Evolutionary conservation across 92 coral and sea anemone genomes (phyloP), one percentile per base, ranked within the genome.

Genomic region (Heliopora coerulea): DNA sequence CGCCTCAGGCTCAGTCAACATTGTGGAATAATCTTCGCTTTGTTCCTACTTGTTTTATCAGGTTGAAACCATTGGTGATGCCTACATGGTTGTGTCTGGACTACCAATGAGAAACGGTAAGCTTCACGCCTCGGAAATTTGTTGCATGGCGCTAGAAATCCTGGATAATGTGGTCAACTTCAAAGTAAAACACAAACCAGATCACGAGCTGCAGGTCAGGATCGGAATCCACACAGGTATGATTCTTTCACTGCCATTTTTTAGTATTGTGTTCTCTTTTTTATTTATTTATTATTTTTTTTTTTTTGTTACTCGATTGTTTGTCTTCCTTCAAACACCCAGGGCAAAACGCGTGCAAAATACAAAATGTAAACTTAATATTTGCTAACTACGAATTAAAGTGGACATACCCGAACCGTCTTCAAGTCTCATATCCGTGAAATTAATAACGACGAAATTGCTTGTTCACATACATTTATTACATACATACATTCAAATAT

Each of bases 21-120:
- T n/a, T n/a, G n/a, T 31, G 12, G 11, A 56, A 13, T 56, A 14
- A 0, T 14, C 0, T 27, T 28, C 42, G 15, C 46, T 12, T 26
- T 37, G 9, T 28, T 10, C 6, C 12, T 25, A 21, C 44, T 30
- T n/a, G 21, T 28, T 54, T 49, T 39, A 44, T 18, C 60, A 91
- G 97, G 87, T 88, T 28, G 95, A 89, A 59, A 91, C 96, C 1
- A 86, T 91, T 59, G 96, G 96, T 1, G 97, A 89, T 65, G 91
- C 97, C 23, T 91, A 91, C 81, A 89, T 91, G 96, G 97, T 91
- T 33, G 97, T 86, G 32, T 89, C 96, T 46, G 97, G 97, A 28
- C 80, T 91, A 17, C 97, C 97, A 12, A 84, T 84, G 73, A 87
- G 89, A 58, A 91, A 91, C 34, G 97, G 97, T n/a, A 93, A 89